phyloP scores from a whole-genome alignment of 2,888 invertebrate genomes.

The Blera fallax region DNA sequence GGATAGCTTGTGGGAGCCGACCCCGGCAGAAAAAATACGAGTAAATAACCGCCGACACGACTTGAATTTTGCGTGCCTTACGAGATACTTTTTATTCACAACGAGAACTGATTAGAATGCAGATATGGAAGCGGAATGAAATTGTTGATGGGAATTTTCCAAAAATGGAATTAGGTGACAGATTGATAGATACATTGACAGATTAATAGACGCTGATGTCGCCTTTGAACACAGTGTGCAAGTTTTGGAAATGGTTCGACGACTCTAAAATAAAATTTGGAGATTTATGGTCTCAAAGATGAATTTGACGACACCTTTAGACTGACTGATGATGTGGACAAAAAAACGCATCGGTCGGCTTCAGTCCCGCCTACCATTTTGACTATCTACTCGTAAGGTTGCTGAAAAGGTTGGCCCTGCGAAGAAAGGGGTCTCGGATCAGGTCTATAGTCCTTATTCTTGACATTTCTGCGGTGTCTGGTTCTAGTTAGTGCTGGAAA shows the following conservation, averaged over 20 bases:
- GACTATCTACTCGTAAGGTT: no score
- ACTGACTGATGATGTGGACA: no score
- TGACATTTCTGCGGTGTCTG: no score
- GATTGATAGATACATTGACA: background rate
- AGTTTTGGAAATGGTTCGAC: background rate
- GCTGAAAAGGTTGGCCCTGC: no score
- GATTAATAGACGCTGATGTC: background rate
- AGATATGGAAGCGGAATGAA: background rate
- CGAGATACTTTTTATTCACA: background rate
- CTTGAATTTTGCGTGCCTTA: constrained; percentile 36
- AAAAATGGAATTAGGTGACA: background rate
- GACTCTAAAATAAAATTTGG: no score
- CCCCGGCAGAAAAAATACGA: constrained; percentile 27
- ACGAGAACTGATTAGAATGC: constrained; percentile 6
- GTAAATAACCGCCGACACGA: background rate
- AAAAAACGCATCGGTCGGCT: no score
- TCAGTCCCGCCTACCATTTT: no score
- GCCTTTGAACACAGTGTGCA: background rate
- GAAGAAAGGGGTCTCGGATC: no score
- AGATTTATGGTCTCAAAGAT: no score
- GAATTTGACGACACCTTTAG: no score
- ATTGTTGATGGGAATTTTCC: background rate
- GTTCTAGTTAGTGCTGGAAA: no score
- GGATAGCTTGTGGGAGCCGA: constrained; percentile 15
- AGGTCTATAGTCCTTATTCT: no score